Percentiles rank a stretch among this genome's conserved stretches.
These are phyloP conservation scores for Drosophila cognata DNA, from an alignment of 2,888 invertebrate genomes.

Conservation along the genomic window DNA sequence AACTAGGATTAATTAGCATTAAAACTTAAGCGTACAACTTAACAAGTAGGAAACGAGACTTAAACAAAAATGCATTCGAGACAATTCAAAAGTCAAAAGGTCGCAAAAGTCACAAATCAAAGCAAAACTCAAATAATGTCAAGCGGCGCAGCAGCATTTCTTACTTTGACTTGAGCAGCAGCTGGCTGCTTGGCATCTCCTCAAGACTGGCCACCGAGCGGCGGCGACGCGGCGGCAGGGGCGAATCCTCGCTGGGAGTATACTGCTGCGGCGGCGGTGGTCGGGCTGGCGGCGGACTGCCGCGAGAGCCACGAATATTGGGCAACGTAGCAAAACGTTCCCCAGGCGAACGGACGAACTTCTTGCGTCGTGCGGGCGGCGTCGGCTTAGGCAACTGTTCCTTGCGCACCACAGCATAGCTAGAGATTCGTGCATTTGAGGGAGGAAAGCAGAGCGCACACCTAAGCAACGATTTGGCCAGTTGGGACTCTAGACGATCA, in stretches of 20 bases:
- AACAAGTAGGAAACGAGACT: slow-evolving; percentile 50
- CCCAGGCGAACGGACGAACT: slow-evolving; percentile 86
- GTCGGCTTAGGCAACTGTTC: slow-evolving; percentile 87
- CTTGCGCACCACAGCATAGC: slow-evolving; percentile 92
- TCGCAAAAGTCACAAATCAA: slow-evolving; percentile 57
- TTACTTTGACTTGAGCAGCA: slow-evolving; percentile 80
- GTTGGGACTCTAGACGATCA: slow-evolving; percentile 37
- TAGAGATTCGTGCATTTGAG: slow-evolving; percentile 71
- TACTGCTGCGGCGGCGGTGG: slow-evolving; percentile 88
- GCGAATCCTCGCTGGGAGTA: slow-evolving; percentile 85
- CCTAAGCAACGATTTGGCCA: slow-evolving; percentile 52
- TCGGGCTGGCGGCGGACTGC: slow-evolving; percentile 85
- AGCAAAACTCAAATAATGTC: slow-evolving; percentile 19
- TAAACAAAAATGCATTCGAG: slow-evolving; percentile 72
- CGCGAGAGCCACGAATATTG: slow-evolving; percentile 84
- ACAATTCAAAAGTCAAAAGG: slow-evolving; percentile 44
- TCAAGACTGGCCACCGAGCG: slow-evolving; percentile 87
- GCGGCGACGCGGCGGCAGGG: slow-evolving; percentile 87
- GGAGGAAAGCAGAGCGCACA: slow-evolving; percentile 52
- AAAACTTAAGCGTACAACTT: slow-evolving; percentile 55
- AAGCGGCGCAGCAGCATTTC: slow-evolving; percentile 82
- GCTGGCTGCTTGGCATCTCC: slow-evolving; percentile 65
- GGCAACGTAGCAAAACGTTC: slow-evolving; percentile 91
- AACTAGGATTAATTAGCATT: slow-evolving; percentile 34
- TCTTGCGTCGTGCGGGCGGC: slow-evolving; percentile 87